Percentiles rank a stretch among this genome's conserved stretches.
phyloP scores from a whole-genome alignment of 2,888 invertebrate species.

The Drosophila putrida region DNA sequence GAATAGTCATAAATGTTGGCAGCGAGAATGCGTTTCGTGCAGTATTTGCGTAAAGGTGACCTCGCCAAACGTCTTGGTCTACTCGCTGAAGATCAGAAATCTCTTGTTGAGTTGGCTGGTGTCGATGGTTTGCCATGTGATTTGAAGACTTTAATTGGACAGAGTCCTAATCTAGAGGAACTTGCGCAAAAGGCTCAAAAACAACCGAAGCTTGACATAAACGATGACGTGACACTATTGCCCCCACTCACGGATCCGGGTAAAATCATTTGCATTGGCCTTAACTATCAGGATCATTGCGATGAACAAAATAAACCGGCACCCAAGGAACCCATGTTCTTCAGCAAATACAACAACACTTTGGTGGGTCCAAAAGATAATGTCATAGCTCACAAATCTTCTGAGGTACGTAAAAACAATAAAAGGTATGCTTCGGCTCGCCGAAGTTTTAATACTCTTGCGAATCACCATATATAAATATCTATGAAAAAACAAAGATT shows the following conservation, averaged over 20 bases:
- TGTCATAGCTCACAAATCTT: conserved; percentile 88
- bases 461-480: no score
- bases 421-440: no score
- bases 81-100: conserved; percentile 88
- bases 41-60: conserved; percentile 87
- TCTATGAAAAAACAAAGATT: no score
- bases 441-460: no score
- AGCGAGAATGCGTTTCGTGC: conserved; percentile 88
- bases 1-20: conserved; percentile 67
- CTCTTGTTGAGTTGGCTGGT: conserved; percentile 88
- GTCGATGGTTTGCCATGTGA: conserved; percentile 83
- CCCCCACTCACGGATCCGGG: conserved; percentile 92
- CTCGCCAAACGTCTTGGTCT: conserved; percentile 88
- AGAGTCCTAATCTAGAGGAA: conserved; percentile 80
- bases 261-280: conserved; percentile 94
- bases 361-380: conserved; percentile 91
- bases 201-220: conserved; percentile 46
- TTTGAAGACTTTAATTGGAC: conserved; percentile 84
- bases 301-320: conserved; percentile 91
- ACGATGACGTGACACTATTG: conserved; percentile 79
- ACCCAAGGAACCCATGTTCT: conserved; percentile 93
- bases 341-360: conserved; percentile 94
- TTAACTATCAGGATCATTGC: conserved; percentile 95
- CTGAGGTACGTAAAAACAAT: conserved; percentile 86
- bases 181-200: conserved; percentile 66